These are phyloP conservation scores for Montipora foliosa DNA, from an alignment of 64 coral and sea anemone genomes.

Conservation along the genomic window DNA sequence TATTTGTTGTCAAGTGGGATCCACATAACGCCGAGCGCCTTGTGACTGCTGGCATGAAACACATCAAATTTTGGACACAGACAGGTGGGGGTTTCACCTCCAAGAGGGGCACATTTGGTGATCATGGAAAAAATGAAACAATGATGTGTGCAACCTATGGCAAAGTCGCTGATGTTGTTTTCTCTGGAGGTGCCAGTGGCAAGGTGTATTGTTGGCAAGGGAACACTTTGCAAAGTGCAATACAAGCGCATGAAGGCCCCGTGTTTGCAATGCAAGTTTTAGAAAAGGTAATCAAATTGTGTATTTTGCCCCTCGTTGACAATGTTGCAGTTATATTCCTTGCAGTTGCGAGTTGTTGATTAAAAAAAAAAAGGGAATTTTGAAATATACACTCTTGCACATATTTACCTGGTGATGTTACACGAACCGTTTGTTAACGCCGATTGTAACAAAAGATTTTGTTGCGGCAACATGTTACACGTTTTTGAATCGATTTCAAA, in stretches of 20 bases:
- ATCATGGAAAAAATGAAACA: slow-evolving; percentile 85
- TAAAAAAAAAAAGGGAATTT: too few relatives aligned
- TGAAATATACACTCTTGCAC: too few relatives aligned
- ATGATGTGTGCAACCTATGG: slow-evolving; percentile 99
- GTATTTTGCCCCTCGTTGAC: background rate
- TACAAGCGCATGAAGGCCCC: slow-evolving; percentile 95
- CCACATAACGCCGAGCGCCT: slow-evolving; percentile 82
- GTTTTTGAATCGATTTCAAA: too few relatives aligned
- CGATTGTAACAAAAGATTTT: too few relatives aligned
- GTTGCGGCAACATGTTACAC: too few relatives aligned
- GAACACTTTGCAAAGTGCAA: slow-evolving; percentile 72
- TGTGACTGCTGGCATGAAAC: slow-evolving; percentile 95
- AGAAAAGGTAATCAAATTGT: slow-evolving; percentile 79
- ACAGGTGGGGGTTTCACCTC: slow-evolving; percentile 98
- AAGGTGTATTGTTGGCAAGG: slow-evolving; percentile 96
- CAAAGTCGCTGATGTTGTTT: slow-evolving; percentile 79
- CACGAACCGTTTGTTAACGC: too few relatives aligned
- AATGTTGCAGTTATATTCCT: background rate
- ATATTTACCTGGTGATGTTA: too few relatives aligned
- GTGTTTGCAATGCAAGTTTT: slow-evolving; percentile 98
- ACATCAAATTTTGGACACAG: slow-evolving; percentile 99
- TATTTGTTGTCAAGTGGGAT: slow-evolving; percentile 98
- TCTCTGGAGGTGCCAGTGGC: slow-evolving; percentile 91
- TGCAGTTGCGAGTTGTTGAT: too few relatives aligned
- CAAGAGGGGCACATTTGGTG: slow-evolving; percentile 95